These are phyloP conservation scores for Pseudocheirus occidentalis DNA, from an alignment of 2,797 vertebrate species.

Conservation along the genomic window DNA sequence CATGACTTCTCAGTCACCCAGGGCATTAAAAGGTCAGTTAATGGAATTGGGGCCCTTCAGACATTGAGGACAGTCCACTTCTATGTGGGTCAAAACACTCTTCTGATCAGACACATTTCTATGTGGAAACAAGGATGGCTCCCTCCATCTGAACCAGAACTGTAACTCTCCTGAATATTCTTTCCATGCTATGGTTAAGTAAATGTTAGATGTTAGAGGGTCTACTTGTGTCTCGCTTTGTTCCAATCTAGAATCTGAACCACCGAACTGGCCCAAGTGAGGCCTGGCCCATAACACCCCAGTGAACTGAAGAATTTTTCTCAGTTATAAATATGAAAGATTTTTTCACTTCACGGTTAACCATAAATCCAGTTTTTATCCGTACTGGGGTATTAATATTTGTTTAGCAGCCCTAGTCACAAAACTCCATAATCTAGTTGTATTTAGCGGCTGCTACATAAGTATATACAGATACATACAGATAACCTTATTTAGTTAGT, in stretches of 20 bases:
- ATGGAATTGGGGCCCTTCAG: background rate
- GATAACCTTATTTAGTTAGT: background rate
- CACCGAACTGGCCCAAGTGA: background rate
- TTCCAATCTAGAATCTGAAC: too few species aligned
- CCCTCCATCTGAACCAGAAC: too few species aligned
- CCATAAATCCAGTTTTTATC: constrained; percentile 32
- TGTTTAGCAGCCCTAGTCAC: background rate
- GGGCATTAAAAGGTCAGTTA: background rate
- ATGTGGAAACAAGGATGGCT: background rate
- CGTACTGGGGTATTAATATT: constrained; percentile 34
- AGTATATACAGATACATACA: background rate
- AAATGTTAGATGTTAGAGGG: too few species aligned
- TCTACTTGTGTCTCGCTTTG: too few species aligned
- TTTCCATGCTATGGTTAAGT: too few species aligned
- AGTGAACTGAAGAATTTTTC: constrained; percentile 37
- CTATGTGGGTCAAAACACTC: background rate
- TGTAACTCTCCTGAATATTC: too few species aligned
- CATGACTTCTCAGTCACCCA: background rate
- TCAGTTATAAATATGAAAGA: background rate
- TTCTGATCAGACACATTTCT: background rate
- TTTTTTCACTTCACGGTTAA: constrained; percentile 67
- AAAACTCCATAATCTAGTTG: background rate
- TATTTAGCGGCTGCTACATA: background rate
- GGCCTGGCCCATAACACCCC: background rate
- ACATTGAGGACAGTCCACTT: background rate